Conservation (phyloP, 2,797 vertebrate genomes). For the Sandelia bainsii region DNA sequence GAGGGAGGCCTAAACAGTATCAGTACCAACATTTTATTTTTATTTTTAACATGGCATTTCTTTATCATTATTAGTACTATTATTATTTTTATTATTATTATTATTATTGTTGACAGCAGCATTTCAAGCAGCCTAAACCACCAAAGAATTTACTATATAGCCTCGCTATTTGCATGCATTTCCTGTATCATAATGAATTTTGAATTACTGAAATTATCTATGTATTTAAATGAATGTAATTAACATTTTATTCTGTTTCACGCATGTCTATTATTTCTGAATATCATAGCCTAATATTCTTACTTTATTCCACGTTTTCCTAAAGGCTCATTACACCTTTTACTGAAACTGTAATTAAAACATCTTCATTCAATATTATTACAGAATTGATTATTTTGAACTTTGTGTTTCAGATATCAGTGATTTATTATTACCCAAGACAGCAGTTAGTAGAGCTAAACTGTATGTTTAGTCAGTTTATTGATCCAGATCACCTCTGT, state of each 20-base stretch:
- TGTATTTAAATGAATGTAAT: constrained; percentile 89
- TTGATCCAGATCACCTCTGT: neutral
- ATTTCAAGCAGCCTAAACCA: constrained; percentile 77
- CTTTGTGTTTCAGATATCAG: constrained; percentile 13
- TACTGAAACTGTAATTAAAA: constrained; percentile 82
- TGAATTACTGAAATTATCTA: constrained; percentile 76
- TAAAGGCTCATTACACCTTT: constrained; percentile 77
- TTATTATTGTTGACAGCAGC: constrained; percentile 61
- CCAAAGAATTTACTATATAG: constrained; percentile 85
- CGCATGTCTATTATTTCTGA: constrained; percentile 81
- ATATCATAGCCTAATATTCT: constrained; percentile 67
- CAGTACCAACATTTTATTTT: constrained; percentile 50
- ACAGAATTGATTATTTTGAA: constrained; percentile 60
- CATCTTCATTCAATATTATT: constrained; percentile 60
- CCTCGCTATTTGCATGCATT: constrained; percentile 83
- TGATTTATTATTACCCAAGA: constrained; percentile 1
- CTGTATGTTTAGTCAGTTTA: neutral
- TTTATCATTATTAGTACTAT: constrained; percentile 63
- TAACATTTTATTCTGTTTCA: constrained; percentile 80
- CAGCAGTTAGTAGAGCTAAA: neutral
- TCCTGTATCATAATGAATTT: constrained; percentile 79
- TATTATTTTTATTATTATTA: constrained; percentile 56
- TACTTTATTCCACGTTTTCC: constrained; percentile 76
- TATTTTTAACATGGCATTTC: constrained; percentile 65
- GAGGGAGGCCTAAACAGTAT: constrained; percentile 57